Percentiles rank a stretch among this genome's conserved stretches.
phyloP scores from a whole-genome alignment of 2,113 vertebrate species.

The Puntigrus tetrazona region DNA sequence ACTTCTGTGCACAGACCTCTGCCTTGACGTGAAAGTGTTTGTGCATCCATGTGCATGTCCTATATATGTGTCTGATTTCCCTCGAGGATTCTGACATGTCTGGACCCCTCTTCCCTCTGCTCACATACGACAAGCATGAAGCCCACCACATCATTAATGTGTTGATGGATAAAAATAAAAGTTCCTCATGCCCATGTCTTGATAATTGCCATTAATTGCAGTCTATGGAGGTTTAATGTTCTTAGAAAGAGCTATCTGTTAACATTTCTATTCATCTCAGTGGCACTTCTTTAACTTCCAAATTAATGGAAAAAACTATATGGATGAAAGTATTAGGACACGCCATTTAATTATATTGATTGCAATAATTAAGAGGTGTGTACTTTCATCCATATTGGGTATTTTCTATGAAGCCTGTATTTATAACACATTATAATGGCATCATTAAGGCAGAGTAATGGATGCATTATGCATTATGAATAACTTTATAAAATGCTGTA shows the following conservation, averaged over 20 bases:
- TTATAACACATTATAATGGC: too few relatives aligned
- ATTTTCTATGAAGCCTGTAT: too few relatives aligned
- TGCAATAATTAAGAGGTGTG: too few relatives aligned
- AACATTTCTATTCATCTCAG: not conserved
- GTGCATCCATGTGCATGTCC: not conserved
- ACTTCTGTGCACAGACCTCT: not conserved
- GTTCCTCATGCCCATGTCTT: not conserved
- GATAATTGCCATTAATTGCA: not conserved
- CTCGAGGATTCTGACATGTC: not conserved
- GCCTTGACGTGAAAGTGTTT: not conserved
- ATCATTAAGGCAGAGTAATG: too few relatives aligned
- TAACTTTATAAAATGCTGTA: too few relatives aligned
- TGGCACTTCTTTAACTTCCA: not conserved
- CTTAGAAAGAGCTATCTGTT: not conserved
- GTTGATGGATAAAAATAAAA: not conserved
- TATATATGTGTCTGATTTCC: conserved; percentile 3
- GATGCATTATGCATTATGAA: too few relatives aligned
- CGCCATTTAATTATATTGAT: too few relatives aligned
- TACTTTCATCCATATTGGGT: too few relatives aligned
- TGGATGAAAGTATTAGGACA: too few relatives aligned
- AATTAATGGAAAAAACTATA: not conserved
- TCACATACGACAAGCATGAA: not conserved
- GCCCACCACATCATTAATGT: not conserved
- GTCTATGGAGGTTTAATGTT: not conserved
- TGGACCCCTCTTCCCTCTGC: not conserved